Base-by-base conservation (phyloP, 1,140 invertebrate species). In the Drosophila erecta region DNA sequence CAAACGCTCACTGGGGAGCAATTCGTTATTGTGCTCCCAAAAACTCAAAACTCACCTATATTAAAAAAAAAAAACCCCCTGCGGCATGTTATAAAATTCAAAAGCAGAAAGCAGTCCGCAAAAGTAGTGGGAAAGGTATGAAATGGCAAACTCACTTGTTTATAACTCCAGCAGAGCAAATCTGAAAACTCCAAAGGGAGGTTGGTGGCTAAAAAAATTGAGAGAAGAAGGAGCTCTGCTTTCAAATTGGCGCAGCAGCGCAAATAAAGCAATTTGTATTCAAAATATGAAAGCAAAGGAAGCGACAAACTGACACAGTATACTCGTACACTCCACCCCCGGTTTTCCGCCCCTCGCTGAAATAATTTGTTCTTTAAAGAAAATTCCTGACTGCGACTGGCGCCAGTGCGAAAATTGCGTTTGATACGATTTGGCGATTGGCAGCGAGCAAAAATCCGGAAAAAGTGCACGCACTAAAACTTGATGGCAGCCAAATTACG, bases 201-300 rank as follows among this genome's bases (percentile, higher is more conserved):
- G 44, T 15, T 65, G 58, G 58, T 65, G 57, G 58, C 22, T 65
- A 33, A 37, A 11, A 37, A 12, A 38, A 38, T 14, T 4, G 12
- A 5, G 8, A 55, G 46, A 17, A 1, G 1, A 41, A 40, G 20
- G 17, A 30, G 56, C 14, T 24, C 43, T 35, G 35, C 43, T 53
- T 51, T 61, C 17, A 89, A 89, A 89, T 87, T 89, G 84, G 67
- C 79, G 79, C 83, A 83, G 83, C 83, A 86, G 83, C 71, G 81
- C 75, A 91, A 91, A 91, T 91, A 91, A 91, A 91, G 90, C 79
- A 91, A 91, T 91, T 91, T 91, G 90, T 91, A 91, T 91, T 91
- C 90, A 90, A 91, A 91, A 91, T 91, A 91, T 91, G 90, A 90
- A 90, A 84, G 67, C 50, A 53, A 71, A 81, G 61, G 79, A 76